Conservation (phyloP, 2,113 vertebrate genomes). For the Notechis scutatus region DNA sequence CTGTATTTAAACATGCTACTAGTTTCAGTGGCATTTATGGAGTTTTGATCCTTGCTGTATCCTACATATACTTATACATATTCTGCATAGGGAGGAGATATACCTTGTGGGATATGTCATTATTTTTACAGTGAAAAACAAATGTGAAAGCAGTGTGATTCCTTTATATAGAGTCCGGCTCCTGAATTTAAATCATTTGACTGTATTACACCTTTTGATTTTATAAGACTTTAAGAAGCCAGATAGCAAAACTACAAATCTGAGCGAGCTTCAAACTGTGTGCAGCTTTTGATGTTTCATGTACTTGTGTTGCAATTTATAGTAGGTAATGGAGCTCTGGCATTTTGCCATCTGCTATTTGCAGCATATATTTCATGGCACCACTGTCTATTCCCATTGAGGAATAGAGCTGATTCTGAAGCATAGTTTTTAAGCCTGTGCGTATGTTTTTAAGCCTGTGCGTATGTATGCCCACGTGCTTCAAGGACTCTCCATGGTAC, state of each 20-base stretch:
- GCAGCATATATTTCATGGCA: background rate
- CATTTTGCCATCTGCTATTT: background rate
- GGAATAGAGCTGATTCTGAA: slow-evolving; percentile 11
- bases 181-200: background rate
- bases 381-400: background rate
- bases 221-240: background rate
- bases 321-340: background rate
- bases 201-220: background rate
- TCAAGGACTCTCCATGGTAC: slow-evolving; percentile 17
- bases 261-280: background rate
- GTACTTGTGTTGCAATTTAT: background rate
- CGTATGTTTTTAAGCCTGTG: background rate
- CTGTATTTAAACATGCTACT: background rate
- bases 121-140: background rate
- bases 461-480: background rate
- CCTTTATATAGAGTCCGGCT: background rate
- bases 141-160: background rate
- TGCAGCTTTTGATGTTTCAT: background rate
- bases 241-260: background rate
- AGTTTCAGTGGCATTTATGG: background rate
- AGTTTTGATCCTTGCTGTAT: background rate
- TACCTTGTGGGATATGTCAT: background rate
- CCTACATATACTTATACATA: background rate
- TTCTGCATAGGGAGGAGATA: background rate
- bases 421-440: background rate